These are phyloP conservation scores for Grantiella picta DNA, from an alignment of 2,113 vertebrate genomes.

Conservation along the genomic window DNA sequence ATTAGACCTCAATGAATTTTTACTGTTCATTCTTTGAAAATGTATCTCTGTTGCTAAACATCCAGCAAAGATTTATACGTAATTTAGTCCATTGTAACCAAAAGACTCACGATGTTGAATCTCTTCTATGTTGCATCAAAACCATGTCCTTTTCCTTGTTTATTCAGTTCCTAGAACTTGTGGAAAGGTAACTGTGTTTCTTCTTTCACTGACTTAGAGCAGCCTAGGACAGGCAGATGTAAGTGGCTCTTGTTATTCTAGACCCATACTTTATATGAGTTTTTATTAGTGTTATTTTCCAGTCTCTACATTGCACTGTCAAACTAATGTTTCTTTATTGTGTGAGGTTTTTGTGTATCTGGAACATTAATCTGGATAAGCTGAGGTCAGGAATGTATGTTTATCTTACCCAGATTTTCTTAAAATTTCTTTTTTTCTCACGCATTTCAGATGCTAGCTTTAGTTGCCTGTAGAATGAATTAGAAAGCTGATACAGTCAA, in stretches of 20 bases:
- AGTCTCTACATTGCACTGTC: background rate
- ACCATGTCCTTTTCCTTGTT: background rate
- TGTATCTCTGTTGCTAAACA: background rate
- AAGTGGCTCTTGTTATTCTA: background rate
- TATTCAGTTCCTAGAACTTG: background rate
- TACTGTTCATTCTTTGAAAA: background rate
- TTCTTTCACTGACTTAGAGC: background rate
- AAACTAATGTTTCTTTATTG: background rate
- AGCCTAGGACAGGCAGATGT: background rate
- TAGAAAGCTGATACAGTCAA: background rate
- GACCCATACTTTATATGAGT: background rate
- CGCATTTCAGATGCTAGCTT: background rate
- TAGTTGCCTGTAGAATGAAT: background rate
- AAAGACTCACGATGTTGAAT: background rate
- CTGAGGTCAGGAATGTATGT: background rate
- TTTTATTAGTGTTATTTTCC: background rate
- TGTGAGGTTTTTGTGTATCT: background rate
- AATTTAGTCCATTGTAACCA: background rate
- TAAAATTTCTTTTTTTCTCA: background rate
- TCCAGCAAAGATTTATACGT: background rate
- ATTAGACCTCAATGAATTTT: background rate
- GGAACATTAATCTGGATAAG: background rate
- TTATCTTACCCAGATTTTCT: background rate
- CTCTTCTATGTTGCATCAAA: background rate
- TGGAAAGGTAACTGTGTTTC: background rate